Base-by-base conservation (phyloP, 2,113 vertebrate genomes). In the Motacilla tschutschensis region DNA sequence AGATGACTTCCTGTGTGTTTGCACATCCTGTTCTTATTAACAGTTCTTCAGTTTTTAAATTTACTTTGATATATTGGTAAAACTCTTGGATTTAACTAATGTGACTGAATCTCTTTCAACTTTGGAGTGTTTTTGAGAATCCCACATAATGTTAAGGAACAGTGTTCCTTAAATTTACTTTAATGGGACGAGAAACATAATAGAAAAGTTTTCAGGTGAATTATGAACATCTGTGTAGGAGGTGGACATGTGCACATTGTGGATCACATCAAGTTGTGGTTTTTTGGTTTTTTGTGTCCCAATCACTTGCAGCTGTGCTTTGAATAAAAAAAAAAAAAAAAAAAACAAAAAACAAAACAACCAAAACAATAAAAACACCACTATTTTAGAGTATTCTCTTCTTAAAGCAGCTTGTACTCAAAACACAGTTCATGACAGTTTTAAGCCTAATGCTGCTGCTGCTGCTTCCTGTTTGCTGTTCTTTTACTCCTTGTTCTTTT, bases 241-340 rank as follows among this genome's bases (percentile, higher is more conserved):
- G 17, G 10, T 46, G 13, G 17, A 46, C 2, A 24, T 0, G 3
- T 43, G 9, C 28, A 15, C 1, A 0, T 71, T 62, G 14, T 75
- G 40, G 38, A 81, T 64, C 0, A 0, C 44, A 6, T 14, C 5
- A 60, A 21, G 12, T 8, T 63, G 22, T 38, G 26, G 0, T 29
- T 19, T 54, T 50, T 64, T 55, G 10, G 8, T 24, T 80, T 70
- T 57, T 79, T 7, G 9, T 7, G 5, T 90, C 8, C 40, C 8
- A 29, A 1, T 78, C 62, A 40, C 57, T 75, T 86, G 44, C 41
- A 64, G 28, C 20, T 67, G 16, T 6, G 4, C 21, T 80, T 62
- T 85, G 33, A 60, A 18, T 48, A 18, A 40, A 57, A 64, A 65
- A 29, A 28, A 64, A 62, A 25, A n/a, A n/a, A 18, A 40, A 57